Conservation (phyloP, 2,888 invertebrate species). For the Meiosimyza decipiens region DNA sequence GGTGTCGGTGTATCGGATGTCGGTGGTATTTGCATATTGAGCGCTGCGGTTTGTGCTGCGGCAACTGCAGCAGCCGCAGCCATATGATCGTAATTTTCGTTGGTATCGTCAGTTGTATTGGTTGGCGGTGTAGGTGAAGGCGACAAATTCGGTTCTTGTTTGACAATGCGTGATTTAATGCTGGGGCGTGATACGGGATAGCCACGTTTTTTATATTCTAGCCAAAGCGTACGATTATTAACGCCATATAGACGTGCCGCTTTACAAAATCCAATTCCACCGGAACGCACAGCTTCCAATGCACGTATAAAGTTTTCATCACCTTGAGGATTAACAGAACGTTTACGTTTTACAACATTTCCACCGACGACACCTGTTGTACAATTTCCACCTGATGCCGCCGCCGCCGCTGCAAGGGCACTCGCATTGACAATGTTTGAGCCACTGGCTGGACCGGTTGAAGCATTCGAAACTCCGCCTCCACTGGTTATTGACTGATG, state of each 20-base stretch:
- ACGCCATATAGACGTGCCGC: constrained; percentile 87
- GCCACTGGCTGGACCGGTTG: constrained; percentile 43
- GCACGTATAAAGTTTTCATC: constrained; percentile 86
- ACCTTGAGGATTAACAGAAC: constrained; percentile 82
- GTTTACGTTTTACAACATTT: constrained; percentile 72
- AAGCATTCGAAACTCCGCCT: constrained; percentile 53
- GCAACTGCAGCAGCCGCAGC: constrained; percentile 60
- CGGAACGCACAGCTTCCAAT: constrained; percentile 83
- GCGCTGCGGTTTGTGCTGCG: constrained; percentile 59
- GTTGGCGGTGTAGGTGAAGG: constrained; percentile 69
- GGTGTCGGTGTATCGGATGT: constrained; percentile 69
- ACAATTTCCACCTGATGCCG: constrained; percentile 41
- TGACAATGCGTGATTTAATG: constrained; percentile 80
- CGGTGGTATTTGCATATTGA: constrained; percentile 67
- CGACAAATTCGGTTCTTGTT: constrained; percentile 72
- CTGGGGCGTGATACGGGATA: constrained; percentile 84
- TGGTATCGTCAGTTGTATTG: constrained; percentile 64
- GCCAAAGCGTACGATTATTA: constrained; percentile 86
- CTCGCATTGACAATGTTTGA: constrained; percentile 38
- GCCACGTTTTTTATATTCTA: constrained; percentile 86
- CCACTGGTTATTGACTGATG: constrained; percentile 63
- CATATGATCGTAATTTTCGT: constrained; percentile 65
- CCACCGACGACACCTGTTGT: constrained; percentile 46
- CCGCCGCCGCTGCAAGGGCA: constrained; percentile 37
- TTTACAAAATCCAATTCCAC: constrained; percentile 87